Percentiles rank a stretch among this genome's conserved stretches.
These are phyloP conservation scores for Paguma larvata DNA, from an alignment of 2,797 vertebrate genomes.

Conservation along the genomic window DNA sequence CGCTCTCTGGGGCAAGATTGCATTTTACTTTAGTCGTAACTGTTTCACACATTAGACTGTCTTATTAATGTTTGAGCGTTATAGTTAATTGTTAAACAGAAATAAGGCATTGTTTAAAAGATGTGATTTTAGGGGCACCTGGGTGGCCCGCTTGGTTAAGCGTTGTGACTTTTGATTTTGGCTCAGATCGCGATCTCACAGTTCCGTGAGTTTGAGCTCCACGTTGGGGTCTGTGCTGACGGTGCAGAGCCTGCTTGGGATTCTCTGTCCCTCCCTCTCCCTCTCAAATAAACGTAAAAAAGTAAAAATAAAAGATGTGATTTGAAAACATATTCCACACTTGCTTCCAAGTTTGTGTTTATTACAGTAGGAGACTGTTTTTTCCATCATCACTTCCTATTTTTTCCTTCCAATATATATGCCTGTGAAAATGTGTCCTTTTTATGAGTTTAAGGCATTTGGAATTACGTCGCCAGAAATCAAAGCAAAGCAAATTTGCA, in stretches of 20 bases:
- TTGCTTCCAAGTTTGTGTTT: constrained; percentile 53
- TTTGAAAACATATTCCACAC: neutral
- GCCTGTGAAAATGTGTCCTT: constrained; percentile 23
- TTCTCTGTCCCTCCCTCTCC: too few species aligned
- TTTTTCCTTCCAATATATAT: neutral
- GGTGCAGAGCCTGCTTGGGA: too few species aligned
- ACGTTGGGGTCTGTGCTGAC: too few species aligned
- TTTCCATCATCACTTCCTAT: neutral
- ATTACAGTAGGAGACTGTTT: neutral
- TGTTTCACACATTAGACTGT: constrained; percentile 41
- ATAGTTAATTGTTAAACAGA: neutral
- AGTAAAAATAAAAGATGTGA: neutral
- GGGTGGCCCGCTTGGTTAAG: too few species aligned
- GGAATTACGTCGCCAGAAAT: constrained; percentile 23
- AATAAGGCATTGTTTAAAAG: neutral
- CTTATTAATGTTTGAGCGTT: constrained; percentile 52
- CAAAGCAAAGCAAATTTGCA: constrained; percentile 11
- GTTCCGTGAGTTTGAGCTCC: too few species aligned
- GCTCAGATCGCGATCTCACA: too few species aligned
- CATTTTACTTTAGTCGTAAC: constrained; percentile 20
- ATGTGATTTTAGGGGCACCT: neutral
- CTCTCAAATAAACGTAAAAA: too few species aligned
- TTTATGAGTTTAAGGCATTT: constrained; percentile 61
- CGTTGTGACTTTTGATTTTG: too few species aligned
- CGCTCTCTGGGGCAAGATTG: neutral